phyloP scores from a whole-genome alignment of 2,888 invertebrate genomes.

The Heliconius sara region DNA sequence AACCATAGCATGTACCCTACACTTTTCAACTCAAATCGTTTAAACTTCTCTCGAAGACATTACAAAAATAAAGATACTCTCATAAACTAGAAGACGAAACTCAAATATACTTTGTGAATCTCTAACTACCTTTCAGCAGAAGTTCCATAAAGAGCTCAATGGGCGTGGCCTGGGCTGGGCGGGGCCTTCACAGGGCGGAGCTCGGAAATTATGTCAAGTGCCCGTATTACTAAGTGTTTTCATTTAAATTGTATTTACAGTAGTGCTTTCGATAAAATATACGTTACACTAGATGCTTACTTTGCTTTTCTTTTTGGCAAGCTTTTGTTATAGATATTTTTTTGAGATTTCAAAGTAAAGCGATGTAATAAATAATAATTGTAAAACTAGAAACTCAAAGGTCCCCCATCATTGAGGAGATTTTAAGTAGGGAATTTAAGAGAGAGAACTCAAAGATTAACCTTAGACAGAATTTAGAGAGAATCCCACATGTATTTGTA shows the following conservation, averaged over 20 bases:
- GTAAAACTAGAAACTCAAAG: too few species aligned
- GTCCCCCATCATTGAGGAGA: too few species aligned
- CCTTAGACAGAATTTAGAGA: too few species aligned
- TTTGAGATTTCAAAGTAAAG: background rate
- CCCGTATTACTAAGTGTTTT: constrained; percentile 38
- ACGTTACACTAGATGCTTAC: constrained; percentile 24
- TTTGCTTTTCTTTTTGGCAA: constrained; percentile 16
- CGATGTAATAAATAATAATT: too few species aligned
- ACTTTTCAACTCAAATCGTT: background rate
- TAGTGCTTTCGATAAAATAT: constrained; percentile 35
- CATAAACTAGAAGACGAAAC: constrained; percentile 26
- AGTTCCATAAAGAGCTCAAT: constrained; percentile 41
- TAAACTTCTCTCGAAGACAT: constrained; percentile 2
- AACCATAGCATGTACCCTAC: background rate
- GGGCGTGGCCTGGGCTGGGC: constrained; percentile 48
- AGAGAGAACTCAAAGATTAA: too few species aligned
- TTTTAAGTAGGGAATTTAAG: too few species aligned
- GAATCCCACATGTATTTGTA: too few species aligned
- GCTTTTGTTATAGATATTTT: background rate
- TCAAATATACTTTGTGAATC: constrained; percentile 36
- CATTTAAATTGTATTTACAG: constrained; percentile 42
- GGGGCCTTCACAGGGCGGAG: constrained; percentile 60
- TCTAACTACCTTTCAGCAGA: constrained; percentile 20
- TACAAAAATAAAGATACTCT: constrained; percentile 29
- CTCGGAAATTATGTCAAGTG: constrained; percentile 68